Evolutionary conservation across 2,113 vertebrate genomes (phyloP).

Genomic region (Garra rufa): DNA sequence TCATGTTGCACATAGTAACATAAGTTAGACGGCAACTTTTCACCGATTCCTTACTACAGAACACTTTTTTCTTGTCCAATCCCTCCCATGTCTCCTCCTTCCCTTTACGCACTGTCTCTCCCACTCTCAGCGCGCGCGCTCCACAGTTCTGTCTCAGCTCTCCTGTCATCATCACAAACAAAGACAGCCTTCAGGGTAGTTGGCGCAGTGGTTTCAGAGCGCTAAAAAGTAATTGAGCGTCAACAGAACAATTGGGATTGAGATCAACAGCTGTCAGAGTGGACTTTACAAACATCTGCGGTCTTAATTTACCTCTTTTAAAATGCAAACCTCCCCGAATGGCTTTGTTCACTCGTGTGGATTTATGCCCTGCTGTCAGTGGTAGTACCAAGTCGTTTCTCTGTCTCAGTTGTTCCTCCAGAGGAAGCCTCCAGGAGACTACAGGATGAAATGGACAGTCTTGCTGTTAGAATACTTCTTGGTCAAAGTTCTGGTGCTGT

Average conservation of each 20-base stretch:
- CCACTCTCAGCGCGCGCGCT: slow-evolving; percentile 12
- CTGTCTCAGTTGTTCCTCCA: slow-evolving; percentile 62
- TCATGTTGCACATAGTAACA: background rate
- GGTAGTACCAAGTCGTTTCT: slow-evolving; percentile 65
- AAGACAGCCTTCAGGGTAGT: slow-evolving; percentile 36
- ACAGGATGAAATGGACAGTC: slow-evolving; percentile 82
- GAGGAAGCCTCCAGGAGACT: slow-evolving; percentile 59
- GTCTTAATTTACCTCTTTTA: slow-evolving; percentile 38
- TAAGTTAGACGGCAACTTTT: background rate
- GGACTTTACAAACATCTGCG: slow-evolving; percentile 34
- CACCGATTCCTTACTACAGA: slow-evolving; percentile 15
- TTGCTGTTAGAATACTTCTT: slow-evolving; percentile 90
- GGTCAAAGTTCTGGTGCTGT: slow-evolving; percentile 89
- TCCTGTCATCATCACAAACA: slow-evolving; percentile 39
- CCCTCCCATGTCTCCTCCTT: slow-evolving; percentile 45
- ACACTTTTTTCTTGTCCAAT: background rate
- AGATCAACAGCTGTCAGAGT: slow-evolving; percentile 22
- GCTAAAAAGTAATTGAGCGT: slow-evolving; percentile 1
- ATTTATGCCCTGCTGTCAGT: slow-evolving; percentile 69
- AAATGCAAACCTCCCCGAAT: slow-evolving; percentile 67
- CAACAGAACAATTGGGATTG: slow-evolving; percentile 30
- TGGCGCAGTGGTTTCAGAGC: slow-evolving; percentile 18
- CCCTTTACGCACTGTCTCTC: slow-evolving; percentile 46
- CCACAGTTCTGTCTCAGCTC: slow-evolving; percentile 39
- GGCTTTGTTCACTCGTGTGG: slow-evolving; percentile 68